Evolutionary conservation across 2,113 vertebrate species (phyloP).

Genomic region (Sceloporus tristichus): DNA sequence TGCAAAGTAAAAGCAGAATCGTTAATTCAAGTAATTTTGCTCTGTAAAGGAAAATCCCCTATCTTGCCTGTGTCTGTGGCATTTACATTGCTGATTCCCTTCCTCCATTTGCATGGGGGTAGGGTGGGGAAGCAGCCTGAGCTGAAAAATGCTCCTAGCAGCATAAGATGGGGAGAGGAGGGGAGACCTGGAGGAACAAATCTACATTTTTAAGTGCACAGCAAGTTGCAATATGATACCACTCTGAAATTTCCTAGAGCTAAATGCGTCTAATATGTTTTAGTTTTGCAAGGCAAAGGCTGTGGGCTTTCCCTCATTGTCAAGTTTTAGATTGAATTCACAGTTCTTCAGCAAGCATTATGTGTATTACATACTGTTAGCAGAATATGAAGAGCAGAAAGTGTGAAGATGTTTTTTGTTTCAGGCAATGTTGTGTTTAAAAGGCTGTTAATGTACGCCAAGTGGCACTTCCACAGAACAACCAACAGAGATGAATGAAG

Average conservation of each 20-base stretch:
- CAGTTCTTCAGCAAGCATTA: conserved; percentile 38
- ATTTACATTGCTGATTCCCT: conserved; percentile 24
- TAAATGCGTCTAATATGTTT: conserved; percentile 60
- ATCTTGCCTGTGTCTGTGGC: background rate
- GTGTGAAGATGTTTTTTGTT: conserved; percentile 63
- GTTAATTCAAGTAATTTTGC: background rate
- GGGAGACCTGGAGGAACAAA: conserved; percentile 67
- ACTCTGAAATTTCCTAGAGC: conserved; percentile 70
- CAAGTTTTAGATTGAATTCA: conserved; percentile 24
- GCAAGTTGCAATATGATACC: conserved; percentile 67
- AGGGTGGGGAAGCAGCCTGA: conserved; percentile 43
- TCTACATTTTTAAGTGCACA: conserved; percentile 60
- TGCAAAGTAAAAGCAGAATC: background rate
- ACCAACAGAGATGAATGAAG: conserved; percentile 40
- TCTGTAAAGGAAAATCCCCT: background rate
- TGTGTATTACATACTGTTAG: conserved; percentile 38
- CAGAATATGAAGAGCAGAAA: conserved; percentile 24
- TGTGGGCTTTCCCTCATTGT: conserved; percentile 60
- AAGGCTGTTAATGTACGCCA: conserved; percentile 20
- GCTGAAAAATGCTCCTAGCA: conserved; percentile 63
- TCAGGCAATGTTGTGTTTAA: conserved; percentile 49
- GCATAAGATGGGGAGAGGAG: conserved; percentile 62
- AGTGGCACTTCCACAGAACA: conserved; percentile 38
- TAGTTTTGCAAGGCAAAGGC: conserved; percentile 42
- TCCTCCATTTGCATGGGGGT: conserved; percentile 6